These are phyloP conservation scores for Campoplex nolae DNA, from an alignment of 2,888 invertebrate species.

Conservation along the genomic window DNA sequence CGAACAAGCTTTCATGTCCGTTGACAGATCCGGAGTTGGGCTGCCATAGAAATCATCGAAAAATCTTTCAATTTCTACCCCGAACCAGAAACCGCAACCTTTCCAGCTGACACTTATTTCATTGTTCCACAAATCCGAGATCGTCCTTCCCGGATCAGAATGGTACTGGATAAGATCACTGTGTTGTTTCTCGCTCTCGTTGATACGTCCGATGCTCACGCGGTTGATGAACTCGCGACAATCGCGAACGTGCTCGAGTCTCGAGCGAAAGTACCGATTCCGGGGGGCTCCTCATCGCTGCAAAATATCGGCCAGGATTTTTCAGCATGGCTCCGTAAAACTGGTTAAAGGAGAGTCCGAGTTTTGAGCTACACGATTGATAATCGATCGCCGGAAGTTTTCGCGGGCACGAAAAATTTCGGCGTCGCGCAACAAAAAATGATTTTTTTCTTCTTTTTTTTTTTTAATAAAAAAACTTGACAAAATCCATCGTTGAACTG, in stretches of 20 bases:
- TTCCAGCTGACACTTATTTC: neutral
- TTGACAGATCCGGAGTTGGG: no score
- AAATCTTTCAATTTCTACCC: neutral
- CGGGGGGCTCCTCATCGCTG: neutral
- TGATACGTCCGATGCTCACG: neutral
- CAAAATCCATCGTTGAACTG: slow-evolving; percentile 27
- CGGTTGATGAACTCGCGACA: neutral
- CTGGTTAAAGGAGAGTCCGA: neutral
- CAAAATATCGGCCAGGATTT: neutral
- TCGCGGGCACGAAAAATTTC: neutral
- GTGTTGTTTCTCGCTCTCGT: neutral
- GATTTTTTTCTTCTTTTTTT: neutral
- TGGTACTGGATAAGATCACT: neutral
- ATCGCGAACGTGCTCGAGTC: neutral
- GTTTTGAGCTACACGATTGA: neutral
- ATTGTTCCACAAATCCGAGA: neutral
- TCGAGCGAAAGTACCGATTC: neutral
- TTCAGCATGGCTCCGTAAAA: neutral
- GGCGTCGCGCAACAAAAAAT: neutral
- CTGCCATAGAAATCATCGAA: neutral
- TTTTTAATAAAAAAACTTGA: slow-evolving; percentile 7
- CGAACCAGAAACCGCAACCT: neutral
- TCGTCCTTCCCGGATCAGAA: neutral
- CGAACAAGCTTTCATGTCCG: neutral
- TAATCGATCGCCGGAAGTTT: neutral